Percentiles rank a stretch among this genome's conserved stretches.
Conservation (phyloP, 2,888 invertebrate genomes). For the Scaptodrosophila latifasciaeformis region DNA sequence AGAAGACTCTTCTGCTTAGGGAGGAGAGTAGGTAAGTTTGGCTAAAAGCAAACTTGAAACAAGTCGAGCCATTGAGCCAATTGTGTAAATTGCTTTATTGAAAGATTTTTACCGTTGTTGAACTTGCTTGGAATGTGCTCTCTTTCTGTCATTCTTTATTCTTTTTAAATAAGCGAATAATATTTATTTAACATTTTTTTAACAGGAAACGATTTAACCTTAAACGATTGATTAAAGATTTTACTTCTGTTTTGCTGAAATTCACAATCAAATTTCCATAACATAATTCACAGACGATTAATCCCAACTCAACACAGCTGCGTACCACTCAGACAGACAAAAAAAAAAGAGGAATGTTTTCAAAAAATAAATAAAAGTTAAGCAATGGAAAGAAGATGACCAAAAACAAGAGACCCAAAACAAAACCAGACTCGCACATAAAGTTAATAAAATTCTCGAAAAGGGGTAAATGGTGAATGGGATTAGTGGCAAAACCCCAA, state of each 20-base stretch:
- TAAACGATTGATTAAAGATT: too few relatives aligned
- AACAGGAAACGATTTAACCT: too few relatives aligned
- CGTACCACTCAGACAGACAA: too few relatives aligned
- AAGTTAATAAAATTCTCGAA: not conserved
- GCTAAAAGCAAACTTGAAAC: constrained; percentile 27
- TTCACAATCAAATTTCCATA: too few relatives aligned
- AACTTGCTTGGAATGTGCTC: constrained; percentile 31
- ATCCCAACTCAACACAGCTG: too few relatives aligned
- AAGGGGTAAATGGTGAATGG: too few relatives aligned
- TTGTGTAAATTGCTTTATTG: constrained; percentile 71
- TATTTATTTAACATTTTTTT: constrained; percentile 12
- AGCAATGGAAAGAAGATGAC: too few relatives aligned
- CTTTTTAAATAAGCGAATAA: too few relatives aligned
- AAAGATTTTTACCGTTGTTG: constrained; percentile 54
- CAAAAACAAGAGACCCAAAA: not conserved
- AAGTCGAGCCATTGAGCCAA: constrained; percentile 68
- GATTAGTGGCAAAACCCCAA: not conserved
- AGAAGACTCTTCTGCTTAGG: not conserved
- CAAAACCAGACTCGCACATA: not conserved
- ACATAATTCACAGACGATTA: too few relatives aligned
- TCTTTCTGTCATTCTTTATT: not conserved
- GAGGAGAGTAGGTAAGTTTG: not conserved
- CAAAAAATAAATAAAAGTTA: too few relatives aligned
- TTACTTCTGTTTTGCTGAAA: too few relatives aligned
- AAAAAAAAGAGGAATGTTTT: too few relatives aligned